Percentiles rank a stretch among this genome's conserved stretches.
Conservation (phyloP, 2,888 invertebrate species). For the Dinocampus coccinellae region DNA sequence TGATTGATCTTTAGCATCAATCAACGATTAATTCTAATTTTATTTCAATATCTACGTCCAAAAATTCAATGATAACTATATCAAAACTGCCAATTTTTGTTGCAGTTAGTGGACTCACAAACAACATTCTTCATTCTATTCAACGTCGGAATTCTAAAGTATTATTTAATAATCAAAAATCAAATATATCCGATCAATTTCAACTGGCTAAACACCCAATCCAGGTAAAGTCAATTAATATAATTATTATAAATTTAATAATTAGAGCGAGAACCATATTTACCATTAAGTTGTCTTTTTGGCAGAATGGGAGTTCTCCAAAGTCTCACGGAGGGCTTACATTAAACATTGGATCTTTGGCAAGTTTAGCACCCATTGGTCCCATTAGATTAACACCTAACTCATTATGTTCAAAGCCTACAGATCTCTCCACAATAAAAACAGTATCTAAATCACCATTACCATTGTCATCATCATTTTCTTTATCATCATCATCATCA, state of each 20-base stretch:
- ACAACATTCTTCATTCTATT: slow-evolving; percentile 38
- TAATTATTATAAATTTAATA: neutral
- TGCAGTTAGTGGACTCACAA: neutral
- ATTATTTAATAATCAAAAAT: slow-evolving; percentile 52
- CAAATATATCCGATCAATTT: slow-evolving; percentile 54
- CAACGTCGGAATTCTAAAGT: slow-evolving; percentile 50
- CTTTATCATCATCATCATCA: too few relatives aligned
- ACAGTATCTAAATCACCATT: neutral
- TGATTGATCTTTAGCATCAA: slow-evolving; percentile 37
- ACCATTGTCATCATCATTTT: too few relatives aligned
- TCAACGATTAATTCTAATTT: slow-evolving; percentile 21
- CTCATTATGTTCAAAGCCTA: slow-evolving; percentile 41
- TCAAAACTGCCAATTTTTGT: neutral
- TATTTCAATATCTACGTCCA: neutral
- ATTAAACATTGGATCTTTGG: slow-evolving; percentile 67
- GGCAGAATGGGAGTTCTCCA: slow-evolving; percentile 50
- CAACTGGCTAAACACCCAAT: slow-evolving; percentile 49
- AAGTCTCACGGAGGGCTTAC: slow-evolving; percentile 65
- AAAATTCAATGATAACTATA: neutral
- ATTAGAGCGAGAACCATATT: too few relatives aligned
- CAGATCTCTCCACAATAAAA: slow-evolving; percentile 42
- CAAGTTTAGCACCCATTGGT: slow-evolving; percentile 66
- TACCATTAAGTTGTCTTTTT: slow-evolving; percentile 9
- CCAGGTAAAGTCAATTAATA: neutral
- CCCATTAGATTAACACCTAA: slow-evolving; percentile 63